Evolutionary conservation across 2,113 vertebrate genomes (phyloP), one percentile per base, ranked within the genome.

Genomic region (Gila orcuttii): DNA sequence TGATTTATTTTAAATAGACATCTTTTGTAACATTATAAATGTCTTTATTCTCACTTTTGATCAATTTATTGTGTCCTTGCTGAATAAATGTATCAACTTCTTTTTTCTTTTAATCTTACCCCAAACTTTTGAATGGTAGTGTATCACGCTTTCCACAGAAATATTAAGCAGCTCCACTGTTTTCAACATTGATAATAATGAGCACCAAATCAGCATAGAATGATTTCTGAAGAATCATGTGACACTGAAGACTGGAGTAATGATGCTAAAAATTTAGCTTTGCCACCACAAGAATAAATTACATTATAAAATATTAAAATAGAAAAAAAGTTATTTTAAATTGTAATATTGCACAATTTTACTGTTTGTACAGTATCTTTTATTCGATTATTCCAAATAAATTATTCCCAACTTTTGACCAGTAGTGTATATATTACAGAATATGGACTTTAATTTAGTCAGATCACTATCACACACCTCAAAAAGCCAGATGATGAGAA

Each of bases 401-500:
- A 15, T 50, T 15, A 13, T 50, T 50, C 12, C 47, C 3, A 50
- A 19, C 52, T 55, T 55, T 21, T 55, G 15, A 21, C 52, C 17
- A 55, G 17, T 7, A 19, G 6, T 57, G 19, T 21, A 33, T n/a
- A n/a, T n/a, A 17, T 9, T 33, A 17, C 33, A 47, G 19, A 74
- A 74, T 47, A 11, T 8, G 36, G 42, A 71, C 6, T 19, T 71
- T 3, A 17, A 36, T 71, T 21, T 33, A 3, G 5, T 71, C 6
- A 71, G 21, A 31, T 77, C 1, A 50, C 33, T 55, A 28, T 57
- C 75, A 78, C 71, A 12, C 33, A 97, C 97, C 96, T 98, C 96
- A 68, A 98, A 97, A 62, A 96, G 90, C 97, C 97, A 98, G 81
- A 97, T 95, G 62, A 96, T 83, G 25, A 97, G 88, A 0, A 96